Base-by-base conservation (phyloP, 1,140 invertebrate genomes). In the Scaptodrosophila lebanonensis region DNA sequence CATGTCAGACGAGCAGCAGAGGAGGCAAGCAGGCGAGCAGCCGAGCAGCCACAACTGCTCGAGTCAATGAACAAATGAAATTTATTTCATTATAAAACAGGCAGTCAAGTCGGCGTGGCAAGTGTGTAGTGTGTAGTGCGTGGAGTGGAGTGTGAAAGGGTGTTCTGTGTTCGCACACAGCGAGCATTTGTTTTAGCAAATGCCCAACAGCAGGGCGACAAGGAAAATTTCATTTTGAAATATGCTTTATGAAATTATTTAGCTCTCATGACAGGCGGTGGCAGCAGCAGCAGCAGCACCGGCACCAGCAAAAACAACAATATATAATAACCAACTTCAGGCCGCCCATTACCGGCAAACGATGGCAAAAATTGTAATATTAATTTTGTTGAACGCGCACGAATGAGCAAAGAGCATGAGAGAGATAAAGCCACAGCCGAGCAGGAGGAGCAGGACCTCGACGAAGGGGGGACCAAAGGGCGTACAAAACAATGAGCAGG, bases 181-280 rank as follows among this genome's bases (percentile, higher is more conserved):
- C 66, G 76, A 75, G 76, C 71, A 75, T 77, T 76, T 77, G 72
- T 76, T 76, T 76, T 76, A 76, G 66, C 57, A 42, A 12, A 54
- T 58, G 17, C 60, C 54, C 32, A 53, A 20, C 49, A 47, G 42
- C 16, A 40, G 58, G 65, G 75, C 68, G 69, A 75, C 22, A 25
- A 79, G 66, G 75, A 82, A 82, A 73, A 79, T 79, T 82, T 82
- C 69, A 79, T 82, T 79, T 79, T 79, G 73, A 79, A 79, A 79
- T 79, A 79, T 79, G 73, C 73, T 79, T 79, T 79, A 75, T 49
- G 69, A 73, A 79, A 79, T 79, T 73, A 82, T 73, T 82, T 79
- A 64, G 42, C 68, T 77, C 73, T 79, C 79, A 77, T 79, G 72
- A 77, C 72, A 77, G 67, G 22, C 59, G 4, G 35, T 15, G 1